Conservation (phyloP, 2,113 vertebrate species). For the Dinomys branickii region DNA sequence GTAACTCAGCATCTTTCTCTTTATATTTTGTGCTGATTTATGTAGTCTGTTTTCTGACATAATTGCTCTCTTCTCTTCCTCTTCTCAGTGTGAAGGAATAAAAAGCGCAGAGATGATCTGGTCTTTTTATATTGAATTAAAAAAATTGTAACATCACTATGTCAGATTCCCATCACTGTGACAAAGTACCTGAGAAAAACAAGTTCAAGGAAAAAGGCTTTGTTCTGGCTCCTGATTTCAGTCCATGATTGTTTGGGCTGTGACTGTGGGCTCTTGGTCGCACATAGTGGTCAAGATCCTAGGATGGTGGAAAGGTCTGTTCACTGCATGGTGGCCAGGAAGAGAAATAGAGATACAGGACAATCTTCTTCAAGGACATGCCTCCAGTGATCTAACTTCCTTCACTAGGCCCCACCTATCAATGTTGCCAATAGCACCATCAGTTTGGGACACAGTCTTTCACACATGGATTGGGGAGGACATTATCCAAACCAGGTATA, state of each 20-base stretch:
- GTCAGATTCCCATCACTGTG: background rate
- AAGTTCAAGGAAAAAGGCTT: background rate
- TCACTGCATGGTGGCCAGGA: background rate
- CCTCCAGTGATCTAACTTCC: background rate
- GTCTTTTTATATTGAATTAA: background rate
- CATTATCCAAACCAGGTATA: background rate
- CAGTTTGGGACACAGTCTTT: background rate
- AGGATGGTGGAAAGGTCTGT: background rate
- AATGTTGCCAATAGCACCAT: background rate
- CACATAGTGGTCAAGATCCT: background rate
- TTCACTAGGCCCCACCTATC: background rate
- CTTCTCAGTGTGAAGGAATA: background rate
- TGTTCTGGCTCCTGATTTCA: background rate
- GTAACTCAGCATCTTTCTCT: background rate
- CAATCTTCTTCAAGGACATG: background rate
- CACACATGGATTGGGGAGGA: background rate
- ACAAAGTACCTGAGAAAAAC: background rate
- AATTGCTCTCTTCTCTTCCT: background rate
- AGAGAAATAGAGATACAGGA: background rate
- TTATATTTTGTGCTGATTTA: background rate
- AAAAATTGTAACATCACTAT: background rate
- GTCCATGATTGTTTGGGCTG: background rate
- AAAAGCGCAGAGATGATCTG: background rate
- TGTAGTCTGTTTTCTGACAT: background rate
- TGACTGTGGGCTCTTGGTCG: too few relatives aligned